Evolutionary conservation across 2,888 invertebrate genomes (phyloP).

Genomic region (Strigamia maritima): DNA sequence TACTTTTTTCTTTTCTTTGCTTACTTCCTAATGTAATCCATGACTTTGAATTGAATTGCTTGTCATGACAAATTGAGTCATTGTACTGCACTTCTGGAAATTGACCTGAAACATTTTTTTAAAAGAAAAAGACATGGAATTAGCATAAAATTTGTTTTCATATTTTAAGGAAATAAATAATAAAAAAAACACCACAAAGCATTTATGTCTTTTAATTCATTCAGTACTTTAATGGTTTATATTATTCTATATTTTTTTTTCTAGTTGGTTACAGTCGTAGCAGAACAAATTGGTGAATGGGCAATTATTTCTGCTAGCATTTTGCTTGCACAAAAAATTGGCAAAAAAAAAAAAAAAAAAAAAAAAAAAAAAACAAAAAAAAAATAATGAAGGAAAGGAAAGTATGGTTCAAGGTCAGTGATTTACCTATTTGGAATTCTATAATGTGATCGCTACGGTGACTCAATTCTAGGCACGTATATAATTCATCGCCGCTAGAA

Average conservation of each 20-base stretch:
- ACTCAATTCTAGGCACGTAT: slow-evolving; percentile 61
- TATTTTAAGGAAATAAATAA: background rate
- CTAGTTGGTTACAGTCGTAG: background rate
- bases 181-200: background rate
- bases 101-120: slow-evolving; percentile 48
- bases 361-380: background rate
- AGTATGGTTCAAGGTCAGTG: slow-evolving; percentile 7
- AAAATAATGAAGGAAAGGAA: background rate
- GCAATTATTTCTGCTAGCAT: slow-evolving; percentile 15
- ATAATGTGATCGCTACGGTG: slow-evolving; percentile 61
- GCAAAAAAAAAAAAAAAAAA: background rate
- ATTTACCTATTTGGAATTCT: slow-evolving; percentile 59
- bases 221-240: background rate
- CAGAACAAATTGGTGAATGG: background rate
- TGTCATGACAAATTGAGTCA: slow-evolving; percentile 55
- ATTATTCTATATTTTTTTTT: slow-evolving; percentile 3
- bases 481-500: slow-evolving; percentile 60
- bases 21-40: slow-evolving; percentile 65
- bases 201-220: background rate
- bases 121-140: background rate
- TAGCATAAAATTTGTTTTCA: background rate
- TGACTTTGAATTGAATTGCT: slow-evolving; percentile 56
- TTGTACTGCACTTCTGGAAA: slow-evolving; percentile 52
- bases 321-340: background rate
- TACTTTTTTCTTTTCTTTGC: too few species aligned